These are phyloP conservation scores for Coenonympha glycerion DNA, from an alignment of 2,888 invertebrate genomes.

Conservation along the genomic window DNA sequence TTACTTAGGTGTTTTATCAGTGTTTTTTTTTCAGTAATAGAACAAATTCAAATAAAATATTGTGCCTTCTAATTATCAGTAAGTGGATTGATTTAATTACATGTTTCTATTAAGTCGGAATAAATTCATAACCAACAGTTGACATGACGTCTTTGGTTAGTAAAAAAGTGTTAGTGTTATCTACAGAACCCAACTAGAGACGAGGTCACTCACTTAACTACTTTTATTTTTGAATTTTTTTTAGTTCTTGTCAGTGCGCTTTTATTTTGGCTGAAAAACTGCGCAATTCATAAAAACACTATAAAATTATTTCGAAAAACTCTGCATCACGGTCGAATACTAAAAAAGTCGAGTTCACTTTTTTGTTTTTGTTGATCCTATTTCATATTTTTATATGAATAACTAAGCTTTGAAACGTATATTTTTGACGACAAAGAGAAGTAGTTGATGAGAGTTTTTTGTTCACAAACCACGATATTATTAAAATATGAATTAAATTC, in stretches of 20 bases:
- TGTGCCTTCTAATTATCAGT: no score
- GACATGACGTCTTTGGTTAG: no score
- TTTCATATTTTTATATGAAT: neutral
- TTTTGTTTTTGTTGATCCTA: slow-evolving; percentile 4
- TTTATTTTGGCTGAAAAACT: slow-evolving; percentile 19
- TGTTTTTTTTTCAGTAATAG: no score
- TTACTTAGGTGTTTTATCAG: no score
- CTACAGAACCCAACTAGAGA: neutral
- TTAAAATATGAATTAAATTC: no score
- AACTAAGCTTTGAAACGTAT: neutral
- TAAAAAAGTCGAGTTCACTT: slow-evolving; percentile 7
- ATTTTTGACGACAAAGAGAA: neutral
- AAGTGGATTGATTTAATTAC: no score
- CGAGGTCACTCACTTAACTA: neutral
- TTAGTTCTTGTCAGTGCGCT: slow-evolving; percentile 7
- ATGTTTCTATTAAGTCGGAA: no score
- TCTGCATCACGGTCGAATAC: neutral
- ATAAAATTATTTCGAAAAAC: neutral
- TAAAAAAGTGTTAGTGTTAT: neutral
- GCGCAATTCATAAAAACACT: slow-evolving; percentile 22
- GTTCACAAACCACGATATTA: neutral
- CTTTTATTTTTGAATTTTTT: neutral
- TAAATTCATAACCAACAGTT: no score
- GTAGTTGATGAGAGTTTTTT: neutral
- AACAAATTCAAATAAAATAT: no score